phyloP scores from a whole-genome alignment of 2,113 vertebrate species.

The Syrrhaptes paradoxus region DNA sequence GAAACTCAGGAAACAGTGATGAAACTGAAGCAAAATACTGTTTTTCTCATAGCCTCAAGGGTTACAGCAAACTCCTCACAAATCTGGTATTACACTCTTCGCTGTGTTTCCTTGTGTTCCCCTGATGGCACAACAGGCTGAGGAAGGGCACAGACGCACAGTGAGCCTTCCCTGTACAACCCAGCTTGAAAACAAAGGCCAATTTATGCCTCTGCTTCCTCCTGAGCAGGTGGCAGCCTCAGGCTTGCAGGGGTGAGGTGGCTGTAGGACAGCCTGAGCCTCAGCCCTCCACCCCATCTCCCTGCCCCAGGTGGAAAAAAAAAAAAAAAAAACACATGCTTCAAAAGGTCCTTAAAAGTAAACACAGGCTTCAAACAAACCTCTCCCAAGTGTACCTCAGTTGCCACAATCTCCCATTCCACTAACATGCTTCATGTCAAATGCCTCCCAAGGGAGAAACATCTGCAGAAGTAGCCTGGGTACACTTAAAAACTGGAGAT shows the following conservation, averaged over 20 bases:
- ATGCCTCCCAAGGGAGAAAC: background rate
- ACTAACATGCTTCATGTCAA: background rate
- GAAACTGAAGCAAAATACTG: background rate
- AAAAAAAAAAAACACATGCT: background rate
- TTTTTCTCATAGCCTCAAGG: background rate
- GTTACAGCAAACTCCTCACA: background rate
- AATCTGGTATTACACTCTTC: background rate
- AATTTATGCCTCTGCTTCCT: background rate
- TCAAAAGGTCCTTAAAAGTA: background rate
- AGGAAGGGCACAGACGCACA: background rate
- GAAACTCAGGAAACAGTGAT: background rate
- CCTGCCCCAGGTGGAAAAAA: background rate
- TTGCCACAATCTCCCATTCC: background rate
- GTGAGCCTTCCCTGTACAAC: background rate
- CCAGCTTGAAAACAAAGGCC: background rate
- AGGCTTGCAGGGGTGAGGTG: background rate
- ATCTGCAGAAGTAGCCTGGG: background rate
- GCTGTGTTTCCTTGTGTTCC: background rate
- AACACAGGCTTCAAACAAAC: background rate
- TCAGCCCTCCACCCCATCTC: background rate
- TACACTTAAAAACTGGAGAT: background rate
- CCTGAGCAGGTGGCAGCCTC: fast-evolving
- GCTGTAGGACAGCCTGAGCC: background rate
- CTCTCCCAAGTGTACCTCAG: background rate
- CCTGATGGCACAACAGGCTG: fast-evolving